Base-by-base conservation (phyloP, 2,113 vertebrate genomes). In the Typhlomys cinereus region DNA sequence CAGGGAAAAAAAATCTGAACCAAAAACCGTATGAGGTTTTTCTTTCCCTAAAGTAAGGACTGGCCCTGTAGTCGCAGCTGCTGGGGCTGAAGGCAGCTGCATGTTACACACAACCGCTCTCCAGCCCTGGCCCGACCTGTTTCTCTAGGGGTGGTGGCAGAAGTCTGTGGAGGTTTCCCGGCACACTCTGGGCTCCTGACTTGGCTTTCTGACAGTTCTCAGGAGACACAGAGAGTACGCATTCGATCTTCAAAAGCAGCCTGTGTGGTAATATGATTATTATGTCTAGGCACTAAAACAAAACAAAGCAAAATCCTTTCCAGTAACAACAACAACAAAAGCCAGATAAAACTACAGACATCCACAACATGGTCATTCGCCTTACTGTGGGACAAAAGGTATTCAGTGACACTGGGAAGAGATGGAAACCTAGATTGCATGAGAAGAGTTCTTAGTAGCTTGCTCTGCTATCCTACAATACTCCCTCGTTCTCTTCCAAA, bases 21-120 rank as follows among this genome's bases (percentile, higher is more conserved):
- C 89, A 81, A 95, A 96, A 83, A 82, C 74, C 50, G 79, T 46
- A 6, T 31, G 83, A 94, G 74, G 84, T 89, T 95, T 97, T 84
- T 78, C 91, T 90, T 88, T 61, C 50, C 83, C 86, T 25, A 64
- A 34, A 93, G 82, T 59, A 80, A 95, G 87, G 84, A 27, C 23
- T 44, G 75, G 39, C 11, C 1, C 0, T 64, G 46, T 57, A 10
- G n/a, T 73, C 78, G 79, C 85, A 74, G 39, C 39, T 78, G 64
- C n/a, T 79, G 36, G 15, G 73, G 4, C 73, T 39, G 61, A 36
- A 79, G n/a, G 9, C 29, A 79, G 50, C 83, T 94, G 85, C 23
- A 15, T 2, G 0, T 3, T 69, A 50, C 25, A 36, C 52, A 48
- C 91, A 70, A 85, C 57, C 2, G 36, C 46, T 2, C 23, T 10